Percentiles rank a stretch among this genome's conserved stretches.
Conservation (phyloP, 2,888 invertebrate species). For the Apamea monoglypha region DNA sequence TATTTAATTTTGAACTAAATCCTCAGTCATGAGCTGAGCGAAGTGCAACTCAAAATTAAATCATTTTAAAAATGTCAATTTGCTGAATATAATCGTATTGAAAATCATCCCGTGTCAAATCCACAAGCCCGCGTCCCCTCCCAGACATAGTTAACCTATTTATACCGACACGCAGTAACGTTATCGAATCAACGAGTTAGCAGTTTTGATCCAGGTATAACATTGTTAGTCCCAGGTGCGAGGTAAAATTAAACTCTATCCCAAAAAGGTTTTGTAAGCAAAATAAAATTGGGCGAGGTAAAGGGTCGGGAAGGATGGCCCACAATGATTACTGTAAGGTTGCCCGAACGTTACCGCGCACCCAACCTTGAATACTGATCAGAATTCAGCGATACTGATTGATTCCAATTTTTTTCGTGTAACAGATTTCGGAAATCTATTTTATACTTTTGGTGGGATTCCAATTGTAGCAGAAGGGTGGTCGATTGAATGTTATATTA, state of each 20-base stretch:
- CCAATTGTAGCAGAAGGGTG: slow-evolving; percentile 42
- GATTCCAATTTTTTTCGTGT: slow-evolving; percentile 61
- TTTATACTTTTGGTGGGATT: slow-evolving; percentile 52
- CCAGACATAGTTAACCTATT: slow-evolving; percentile 53
- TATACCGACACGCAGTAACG: slow-evolving; percentile 50
- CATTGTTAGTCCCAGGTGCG: slow-evolving; percentile 69
- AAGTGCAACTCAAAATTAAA: slow-evolving; percentile 13
- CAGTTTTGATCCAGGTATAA: slow-evolving; percentile 66
- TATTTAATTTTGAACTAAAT: background rate
- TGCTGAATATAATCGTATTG: slow-evolving; percentile 2
- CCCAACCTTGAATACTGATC: slow-evolving; percentile 64
- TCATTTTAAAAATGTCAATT: background rate
- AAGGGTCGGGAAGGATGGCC: slow-evolving; percentile 61
- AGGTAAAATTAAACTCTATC: slow-evolving; percentile 67
- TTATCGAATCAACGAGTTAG: slow-evolving; percentile 63
- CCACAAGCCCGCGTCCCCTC: background rate
- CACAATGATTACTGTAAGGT: slow-evolving; percentile 63
- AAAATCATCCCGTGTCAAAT: slow-evolving; percentile 24
- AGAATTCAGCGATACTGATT: slow-evolving; percentile 62
- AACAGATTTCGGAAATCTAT: slow-evolving; percentile 55
- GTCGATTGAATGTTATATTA: slow-evolving; percentile 52
- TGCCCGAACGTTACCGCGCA: slow-evolving; percentile 49
- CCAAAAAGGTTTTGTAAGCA: slow-evolving; percentile 68
- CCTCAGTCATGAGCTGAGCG: no score
- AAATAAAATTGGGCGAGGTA: slow-evolving; percentile 66